Conservation (phyloP, 2,888 invertebrate species). For the Drosophila macrospina region DNA sequence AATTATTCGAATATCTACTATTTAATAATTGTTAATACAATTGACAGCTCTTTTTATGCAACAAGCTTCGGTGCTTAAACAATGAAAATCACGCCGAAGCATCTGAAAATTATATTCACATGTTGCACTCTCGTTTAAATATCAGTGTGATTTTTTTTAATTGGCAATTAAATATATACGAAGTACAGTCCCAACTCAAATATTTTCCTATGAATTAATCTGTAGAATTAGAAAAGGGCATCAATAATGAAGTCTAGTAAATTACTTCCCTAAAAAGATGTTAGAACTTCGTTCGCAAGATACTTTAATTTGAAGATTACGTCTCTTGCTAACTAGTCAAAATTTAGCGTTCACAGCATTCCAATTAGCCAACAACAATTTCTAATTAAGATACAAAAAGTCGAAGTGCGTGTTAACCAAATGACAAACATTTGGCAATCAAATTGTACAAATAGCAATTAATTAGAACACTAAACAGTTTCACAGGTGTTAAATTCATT, state of each 20-base stretch:
- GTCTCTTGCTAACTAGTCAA: slow-evolving; percentile 1
- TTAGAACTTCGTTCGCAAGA: not conserved
- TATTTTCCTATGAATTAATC: not conserved
- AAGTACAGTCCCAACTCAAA: not conserved
- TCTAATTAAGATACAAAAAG: slow-evolving; percentile 37
- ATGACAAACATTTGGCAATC: slow-evolving; percentile 29
- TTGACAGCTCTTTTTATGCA: not conserved
- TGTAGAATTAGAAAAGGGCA: no score
- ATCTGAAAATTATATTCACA: not conserved
- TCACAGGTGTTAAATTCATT: slow-evolving; percentile 36
- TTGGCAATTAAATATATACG: not conserved
- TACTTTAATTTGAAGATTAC: slow-evolving; percentile 15
- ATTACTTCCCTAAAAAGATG: not conserved
- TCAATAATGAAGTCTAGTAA: not conserved
- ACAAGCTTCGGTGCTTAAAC: slow-evolving; percentile 1
- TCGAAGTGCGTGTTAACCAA: slow-evolving; percentile 42
- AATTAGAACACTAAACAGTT: slow-evolving; percentile 37
- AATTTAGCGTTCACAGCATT: slow-evolving; percentile 5
- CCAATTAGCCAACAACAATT: slow-evolving; percentile 25
- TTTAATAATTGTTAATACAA: slow-evolving; percentile 21
- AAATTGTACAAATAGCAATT: slow-evolving; percentile 41
- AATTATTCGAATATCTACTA: slow-evolving; percentile 19
- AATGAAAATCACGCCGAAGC: not conserved
- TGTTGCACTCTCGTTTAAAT: not conserved
- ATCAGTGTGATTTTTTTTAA: not conserved